Evolutionary conservation across 2,888 invertebrate species (phyloP), one percentile per base, ranked within the genome.

Genomic region (Euplexia lucipara): DNA sequence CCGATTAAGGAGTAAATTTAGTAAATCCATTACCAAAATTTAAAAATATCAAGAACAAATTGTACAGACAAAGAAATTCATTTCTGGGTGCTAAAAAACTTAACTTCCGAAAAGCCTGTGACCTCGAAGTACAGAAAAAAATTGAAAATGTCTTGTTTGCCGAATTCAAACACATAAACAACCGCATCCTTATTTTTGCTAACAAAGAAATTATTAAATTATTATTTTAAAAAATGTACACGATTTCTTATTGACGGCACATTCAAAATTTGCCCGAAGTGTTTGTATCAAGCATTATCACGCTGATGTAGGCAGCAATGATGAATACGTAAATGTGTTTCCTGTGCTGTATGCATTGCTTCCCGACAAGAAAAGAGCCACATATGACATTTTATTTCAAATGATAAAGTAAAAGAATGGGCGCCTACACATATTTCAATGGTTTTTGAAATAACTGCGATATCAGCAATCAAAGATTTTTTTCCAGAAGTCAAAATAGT

Each of bases 181-280:
- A 69, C 37, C 58, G 51, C 22, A 49, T 62, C 34, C 35, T 57
- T 41, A 57, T 57, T 51, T 64, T 52, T 20, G 48, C 30, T 32
- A 39, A 48, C 12, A 39, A 51, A 53, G 82, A 62, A 0, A 94
- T 79, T 2, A 32, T 22, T 22, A 59, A 59, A 66, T n/a, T n/a
- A n/a, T n/a, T 60, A 60, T 57, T 61, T 61, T 16, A 68, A 62
- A 62, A 18, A 44, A 68, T 58, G 52, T 35, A 62, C 26, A 62
- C 18, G 35, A 48, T 62, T 32, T 54, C 30, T 62, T 22, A 39
- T 68, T 12, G 71, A 72, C 39, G 64, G 67, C 39, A 72, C 64
- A 61, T 61, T 63, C 20, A 60, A 61, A 57, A 67, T 71, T 60
- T 71, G 57, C 34, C 57, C 57, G 14, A 67, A 71, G 57, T 52